Evolutionary conservation across 2,113 vertebrate genomes (phyloP).

Genomic region (Cryptotis parvus): DNA sequence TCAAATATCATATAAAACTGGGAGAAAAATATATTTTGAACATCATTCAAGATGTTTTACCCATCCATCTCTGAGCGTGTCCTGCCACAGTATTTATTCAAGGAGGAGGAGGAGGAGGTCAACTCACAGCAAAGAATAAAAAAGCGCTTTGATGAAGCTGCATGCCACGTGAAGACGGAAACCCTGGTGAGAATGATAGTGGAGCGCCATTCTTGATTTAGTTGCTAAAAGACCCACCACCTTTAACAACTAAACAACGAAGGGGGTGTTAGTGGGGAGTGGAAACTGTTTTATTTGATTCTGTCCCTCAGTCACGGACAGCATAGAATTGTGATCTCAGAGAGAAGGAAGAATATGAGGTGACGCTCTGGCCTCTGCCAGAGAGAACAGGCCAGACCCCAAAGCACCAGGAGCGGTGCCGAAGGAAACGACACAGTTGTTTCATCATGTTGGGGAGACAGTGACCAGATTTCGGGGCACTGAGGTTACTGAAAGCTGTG

Average conservation of each 20-base stretch:
- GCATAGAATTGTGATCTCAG: background rate
- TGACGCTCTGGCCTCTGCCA: background rate
- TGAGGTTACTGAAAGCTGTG: background rate
- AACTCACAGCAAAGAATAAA: background rate
- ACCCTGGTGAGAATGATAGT: background rate
- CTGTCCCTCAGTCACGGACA: background rate
- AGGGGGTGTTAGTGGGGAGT: too few species aligned
- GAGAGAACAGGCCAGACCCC: background rate
- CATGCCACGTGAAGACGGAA: background rate
- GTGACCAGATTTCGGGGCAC: background rate
- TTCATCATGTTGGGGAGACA: background rate
- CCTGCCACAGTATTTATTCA: constrained; percentile 34
- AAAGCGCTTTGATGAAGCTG: background rate
- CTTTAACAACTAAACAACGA: background rate
- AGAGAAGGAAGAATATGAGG: background rate
- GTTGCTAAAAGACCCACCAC: background rate
- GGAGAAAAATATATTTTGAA: background rate
- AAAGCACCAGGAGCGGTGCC: background rate
- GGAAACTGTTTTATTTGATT: background rate
- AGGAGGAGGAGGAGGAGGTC: constrained; percentile 31
- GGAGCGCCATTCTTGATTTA: background rate
- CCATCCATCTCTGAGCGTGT: background rate
- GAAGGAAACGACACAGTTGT: constrained; percentile 3
- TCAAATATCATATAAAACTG: constrained; percentile 19
- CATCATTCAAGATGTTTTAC: constrained; percentile 32